Evolutionary conservation across 2,888 invertebrate genomes (phyloP), one percentile per base, ranked within the genome.

Genomic region (Dasysyrphus albostriatus): DNA sequence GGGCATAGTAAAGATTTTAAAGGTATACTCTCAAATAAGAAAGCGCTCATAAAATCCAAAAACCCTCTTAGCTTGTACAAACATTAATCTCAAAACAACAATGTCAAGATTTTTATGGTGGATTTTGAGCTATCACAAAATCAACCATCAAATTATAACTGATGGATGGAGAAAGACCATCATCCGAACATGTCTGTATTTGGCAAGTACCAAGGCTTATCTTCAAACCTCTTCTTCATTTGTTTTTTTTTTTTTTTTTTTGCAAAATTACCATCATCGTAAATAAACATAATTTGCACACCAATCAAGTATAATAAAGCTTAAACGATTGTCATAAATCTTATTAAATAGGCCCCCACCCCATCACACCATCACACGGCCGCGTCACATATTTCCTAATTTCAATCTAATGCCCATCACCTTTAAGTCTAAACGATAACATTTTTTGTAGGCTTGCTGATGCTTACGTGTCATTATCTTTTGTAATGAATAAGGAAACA

Each of bases 311-410:
- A 19, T 65, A 61, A 75, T 69, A 63, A 65, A 70, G 56, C 70
- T 49, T 42, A 82, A 82, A 77, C 58, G 72, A 67, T 32, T 67
- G 56, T n/a, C 49, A 73, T 82, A 77, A 82, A 77, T 82, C 65
- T 42, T 51, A 12, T 16, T 47, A 59, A 82, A 72, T 58, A 72
- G 63, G 10, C 56, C 8, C 56, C 19, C 63, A 8, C n/a, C n/a
- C n/a, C 19, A 51, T 51, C 16, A 9, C 63, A 29, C 10, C 9
- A 32, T 44, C n/a, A n/a, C n/a, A 44, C 5, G 6, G 14, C 10
- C 10, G 29, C 44, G 19, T 59, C 42, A 82, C 72, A 67, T 73
- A 73, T 67, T 51, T 82, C 59, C 72, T 67, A 77, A 77, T 73
- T 59, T 61, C 67, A 34, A 54, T 73, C 49, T 67, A 73, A 73